A percentile compares a stretch with the other conserved stretches of the same genome.
These are phyloP conservation scores for Chinchilla lanigera DNA, from an alignment of 2,113 vertebrate genomes.

Conservation along the genomic window DNA sequence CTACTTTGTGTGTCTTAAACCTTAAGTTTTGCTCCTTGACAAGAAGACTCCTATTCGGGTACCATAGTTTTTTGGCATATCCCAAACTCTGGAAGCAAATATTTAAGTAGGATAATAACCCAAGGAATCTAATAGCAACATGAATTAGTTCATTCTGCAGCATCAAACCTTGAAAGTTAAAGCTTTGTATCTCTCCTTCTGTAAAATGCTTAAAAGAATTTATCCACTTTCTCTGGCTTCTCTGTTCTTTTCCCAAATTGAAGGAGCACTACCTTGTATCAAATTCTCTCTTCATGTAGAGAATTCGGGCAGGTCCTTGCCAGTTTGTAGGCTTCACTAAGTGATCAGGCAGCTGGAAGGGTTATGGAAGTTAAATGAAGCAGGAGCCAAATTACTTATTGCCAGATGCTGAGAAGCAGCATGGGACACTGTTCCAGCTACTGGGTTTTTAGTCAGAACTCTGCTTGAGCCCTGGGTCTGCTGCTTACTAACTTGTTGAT, in stretches of 20 bases:
- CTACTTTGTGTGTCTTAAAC: not conserved
- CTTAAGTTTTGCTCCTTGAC: conserved; percentile 12
- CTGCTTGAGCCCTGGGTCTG: not conserved
- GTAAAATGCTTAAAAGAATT: conserved; percentile 14
- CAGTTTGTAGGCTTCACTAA: not conserved
- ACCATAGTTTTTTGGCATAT: not conserved
- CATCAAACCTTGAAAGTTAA: conserved; percentile 45
- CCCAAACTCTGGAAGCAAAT: conserved; percentile 35
- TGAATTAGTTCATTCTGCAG: conserved; percentile 29
- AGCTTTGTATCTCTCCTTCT: not conserved
- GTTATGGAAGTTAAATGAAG: not conserved
- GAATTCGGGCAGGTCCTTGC: not conserved
- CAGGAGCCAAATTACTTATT: not conserved
- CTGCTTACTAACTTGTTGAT: not conserved
- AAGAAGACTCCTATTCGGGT: not conserved
- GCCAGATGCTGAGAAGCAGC: not conserved
- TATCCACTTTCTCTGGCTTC: not conserved
- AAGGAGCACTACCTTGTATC: not conserved
- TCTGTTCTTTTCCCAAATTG: conserved; percentile 13
- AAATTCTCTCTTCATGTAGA: not conserved
- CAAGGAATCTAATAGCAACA: not conserved
- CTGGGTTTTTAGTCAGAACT: not conserved
- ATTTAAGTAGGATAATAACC: conserved; percentile 10
- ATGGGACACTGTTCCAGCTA: not conserved
- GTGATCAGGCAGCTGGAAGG: not conserved